Conservation (phyloP, 2,888 invertebrate species). For the Agrotis segetum region DNA sequence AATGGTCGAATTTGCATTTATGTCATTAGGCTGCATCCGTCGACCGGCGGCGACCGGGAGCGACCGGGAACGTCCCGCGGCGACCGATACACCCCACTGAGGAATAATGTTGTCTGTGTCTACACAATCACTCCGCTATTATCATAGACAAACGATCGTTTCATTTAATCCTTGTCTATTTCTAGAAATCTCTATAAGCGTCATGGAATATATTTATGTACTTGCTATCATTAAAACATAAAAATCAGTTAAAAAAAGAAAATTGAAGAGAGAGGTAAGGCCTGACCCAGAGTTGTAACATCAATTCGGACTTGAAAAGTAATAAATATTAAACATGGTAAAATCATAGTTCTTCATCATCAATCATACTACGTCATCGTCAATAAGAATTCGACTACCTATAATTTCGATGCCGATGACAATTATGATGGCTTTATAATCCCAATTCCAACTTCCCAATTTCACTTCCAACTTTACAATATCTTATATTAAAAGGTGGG, state of each 20-base stretch:
- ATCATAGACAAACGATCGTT: conserved; percentile 10
- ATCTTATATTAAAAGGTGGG: background rate
- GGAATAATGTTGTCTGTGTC: conserved; percentile 39
- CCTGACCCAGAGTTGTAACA: too few species aligned
- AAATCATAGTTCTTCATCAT: too few species aligned
- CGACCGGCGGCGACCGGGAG: conserved; percentile 69
- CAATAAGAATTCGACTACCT: too few species aligned
- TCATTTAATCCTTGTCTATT: conserved; percentile 20
- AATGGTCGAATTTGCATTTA: conserved; percentile 89
- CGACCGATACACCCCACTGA: conserved; percentile 50
- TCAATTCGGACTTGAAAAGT: too few species aligned
- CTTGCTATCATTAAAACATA: too few species aligned
- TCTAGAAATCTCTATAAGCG: background rate
- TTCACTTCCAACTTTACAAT: background rate
- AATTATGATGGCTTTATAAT: background rate
- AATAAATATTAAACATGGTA: too few species aligned
- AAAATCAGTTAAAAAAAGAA: too few species aligned
- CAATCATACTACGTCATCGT: too few species aligned
- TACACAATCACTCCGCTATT: conserved; percentile 26
- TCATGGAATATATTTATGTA: too few species aligned
- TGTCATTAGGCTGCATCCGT: conserved; percentile 86
- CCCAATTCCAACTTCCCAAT: background rate
- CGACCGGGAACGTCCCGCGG: conserved; percentile 34
- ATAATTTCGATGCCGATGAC: background rate
- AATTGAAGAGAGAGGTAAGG: too few species aligned